Evolutionary conservation across 2,797 vertebrate species (phyloP).

Genomic region (Urocyon cinereoargenteus): DNA sequence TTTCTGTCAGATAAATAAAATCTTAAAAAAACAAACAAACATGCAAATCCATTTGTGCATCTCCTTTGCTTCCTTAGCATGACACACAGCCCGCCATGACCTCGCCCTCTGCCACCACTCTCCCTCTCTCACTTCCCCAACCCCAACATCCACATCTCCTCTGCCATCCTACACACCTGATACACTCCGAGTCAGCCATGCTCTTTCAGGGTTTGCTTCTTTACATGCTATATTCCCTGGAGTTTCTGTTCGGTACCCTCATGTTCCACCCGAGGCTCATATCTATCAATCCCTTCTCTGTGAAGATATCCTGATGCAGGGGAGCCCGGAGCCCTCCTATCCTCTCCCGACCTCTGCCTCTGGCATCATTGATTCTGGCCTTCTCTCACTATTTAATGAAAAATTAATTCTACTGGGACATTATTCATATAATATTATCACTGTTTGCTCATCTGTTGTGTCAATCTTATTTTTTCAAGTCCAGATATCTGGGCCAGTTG

Average conservation of each 20-base stretch:
- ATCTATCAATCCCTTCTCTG: background rate
- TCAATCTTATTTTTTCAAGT: background rate
- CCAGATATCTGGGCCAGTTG: background rate
- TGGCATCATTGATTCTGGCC: background rate
- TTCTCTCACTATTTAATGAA: background rate
- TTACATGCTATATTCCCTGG: background rate
- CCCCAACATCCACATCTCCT: background rate
- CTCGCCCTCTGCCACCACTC: background rate
- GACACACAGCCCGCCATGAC: background rate
- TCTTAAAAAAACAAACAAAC: background rate
- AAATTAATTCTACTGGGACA: background rate
- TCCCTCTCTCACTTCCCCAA: background rate
- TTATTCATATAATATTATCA: background rate
- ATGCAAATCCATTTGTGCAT: background rate
- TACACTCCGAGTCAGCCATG: background rate
- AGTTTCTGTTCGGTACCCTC: background rate
- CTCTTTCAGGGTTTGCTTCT: background rate
- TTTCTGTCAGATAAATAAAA: no score
- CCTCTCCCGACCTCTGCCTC: fast-evolving
- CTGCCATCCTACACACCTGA: no score
- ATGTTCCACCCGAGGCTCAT: background rate
- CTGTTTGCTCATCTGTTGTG: background rate
- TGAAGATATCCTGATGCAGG: background rate
- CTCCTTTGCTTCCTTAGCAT: background rate
- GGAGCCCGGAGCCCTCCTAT: fast-evolving